These are phyloP conservation scores for Falco concolor DNA, from an alignment of 2,797 vertebrate genomes.

Conservation along the genomic window DNA sequence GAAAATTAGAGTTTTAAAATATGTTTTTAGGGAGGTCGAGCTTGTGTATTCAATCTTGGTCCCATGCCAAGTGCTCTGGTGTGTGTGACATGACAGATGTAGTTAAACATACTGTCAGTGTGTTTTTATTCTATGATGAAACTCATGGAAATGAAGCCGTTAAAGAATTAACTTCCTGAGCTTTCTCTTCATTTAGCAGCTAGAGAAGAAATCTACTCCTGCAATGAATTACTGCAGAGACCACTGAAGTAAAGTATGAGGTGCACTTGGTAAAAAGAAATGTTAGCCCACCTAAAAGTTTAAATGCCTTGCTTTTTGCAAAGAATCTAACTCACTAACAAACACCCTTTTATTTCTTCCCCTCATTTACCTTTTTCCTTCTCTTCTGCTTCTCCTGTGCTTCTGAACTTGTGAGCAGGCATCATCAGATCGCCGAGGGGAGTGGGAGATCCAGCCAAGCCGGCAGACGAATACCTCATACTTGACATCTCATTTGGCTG, in stretches of 20 bases:
- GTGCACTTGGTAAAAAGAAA: not conserved
- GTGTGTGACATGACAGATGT: not conserved
- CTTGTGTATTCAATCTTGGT: not conserved
- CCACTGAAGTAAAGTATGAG: not conserved
- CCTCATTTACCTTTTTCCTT: slow-evolving; percentile 58
- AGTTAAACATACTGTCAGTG: not conserved
- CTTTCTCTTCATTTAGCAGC: not conserved
- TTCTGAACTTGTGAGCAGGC: slow-evolving; percentile 71
- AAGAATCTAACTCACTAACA: slow-evolving; percentile 45
- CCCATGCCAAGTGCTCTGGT: not conserved
- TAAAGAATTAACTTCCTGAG: not conserved
- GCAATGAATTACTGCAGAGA: not conserved
- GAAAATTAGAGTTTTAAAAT: not conserved
- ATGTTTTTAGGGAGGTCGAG: not conserved
- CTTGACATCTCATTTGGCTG: slow-evolving; percentile 93
- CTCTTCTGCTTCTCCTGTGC: slow-evolving; percentile 59
- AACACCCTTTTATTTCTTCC: slow-evolving; percentile 42
- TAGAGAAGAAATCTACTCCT: not conserved
- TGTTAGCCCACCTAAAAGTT: not conserved
- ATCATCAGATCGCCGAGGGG: slow-evolving; percentile 92
- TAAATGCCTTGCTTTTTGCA: slow-evolving; percentile 43
- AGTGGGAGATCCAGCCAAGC: slow-evolving; percentile 95
- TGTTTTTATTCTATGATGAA: not conserved
- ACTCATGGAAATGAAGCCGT: not conserved
- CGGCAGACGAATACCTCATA: slow-evolving; percentile 96